phyloP scores from a whole-genome alignment of 2,888 invertebrate genomes.

The Peribatodes rhomboidaria region DNA sequence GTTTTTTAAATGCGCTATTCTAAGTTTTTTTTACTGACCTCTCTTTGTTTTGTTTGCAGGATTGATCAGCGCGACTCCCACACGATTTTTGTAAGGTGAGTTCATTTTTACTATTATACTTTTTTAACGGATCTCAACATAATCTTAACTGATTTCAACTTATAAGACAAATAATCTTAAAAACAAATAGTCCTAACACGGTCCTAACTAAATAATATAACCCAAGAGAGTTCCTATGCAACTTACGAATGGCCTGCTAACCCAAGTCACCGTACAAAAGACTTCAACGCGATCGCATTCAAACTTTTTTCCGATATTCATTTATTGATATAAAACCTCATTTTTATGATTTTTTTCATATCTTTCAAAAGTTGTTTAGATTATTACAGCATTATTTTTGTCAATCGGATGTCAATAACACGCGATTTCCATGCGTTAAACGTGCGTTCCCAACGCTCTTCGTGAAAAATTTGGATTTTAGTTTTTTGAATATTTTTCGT shows the following conservation, averaged over 20 bases:
- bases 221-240: background rate
- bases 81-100: conserved; percentile 59
- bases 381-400: conserved; percentile 42
- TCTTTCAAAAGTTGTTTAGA: conserved; percentile 49
- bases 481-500: conserved; percentile 83
- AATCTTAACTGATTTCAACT: background rate
- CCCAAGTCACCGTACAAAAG: conserved; percentile 30
- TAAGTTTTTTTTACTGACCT: conserved; percentile 47
- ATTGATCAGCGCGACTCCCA: conserved; percentile 35
- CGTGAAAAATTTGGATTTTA: conserved; percentile 79
- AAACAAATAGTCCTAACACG: too few relatives aligned
- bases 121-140: too few relatives aligned
- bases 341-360: conserved; percentile 39
- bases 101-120: conserved; percentile 38
- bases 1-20: conserved; percentile 56
- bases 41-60: conserved; percentile 57
- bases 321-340: conserved; percentile 14
- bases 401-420: conserved; percentile 49
- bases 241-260: background rate
- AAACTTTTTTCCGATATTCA: conserved; percentile 34
- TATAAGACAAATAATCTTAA: too few relatives aligned
- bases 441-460: conserved; percentile 69
- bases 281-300: conserved; percentile 36
- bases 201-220: background rate
- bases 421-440: conserved; percentile 56